phyloP scores from a whole-genome alignment of 2,113 vertebrate species.

The Melanerpes formicivorus region DNA sequence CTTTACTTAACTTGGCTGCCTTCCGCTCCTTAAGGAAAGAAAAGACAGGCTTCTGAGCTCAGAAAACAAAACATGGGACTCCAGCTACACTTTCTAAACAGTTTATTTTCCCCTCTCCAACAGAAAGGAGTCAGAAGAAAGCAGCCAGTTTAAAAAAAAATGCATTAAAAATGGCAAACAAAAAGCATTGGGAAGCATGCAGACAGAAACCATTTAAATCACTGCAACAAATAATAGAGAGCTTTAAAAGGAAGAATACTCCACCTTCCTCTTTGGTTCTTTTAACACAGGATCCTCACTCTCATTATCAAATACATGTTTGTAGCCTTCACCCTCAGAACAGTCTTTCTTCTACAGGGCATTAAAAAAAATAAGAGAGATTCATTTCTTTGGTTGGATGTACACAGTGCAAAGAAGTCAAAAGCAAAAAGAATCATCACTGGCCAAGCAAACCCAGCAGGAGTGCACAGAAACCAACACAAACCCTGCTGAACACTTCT shows the following conservation, averaged over 20 bases:
- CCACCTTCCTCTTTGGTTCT: slow-evolving; percentile 73
- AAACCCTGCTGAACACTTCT: neutral
- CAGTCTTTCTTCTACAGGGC: slow-evolving; percentile 53
- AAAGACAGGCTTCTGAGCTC: slow-evolving; percentile 28
- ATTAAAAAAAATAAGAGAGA: neutral
- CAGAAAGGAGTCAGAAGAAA: neutral
- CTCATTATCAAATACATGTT: slow-evolving; percentile 50
- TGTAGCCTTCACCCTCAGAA: slow-evolving; percentile 35
- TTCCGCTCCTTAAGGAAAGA: slow-evolving; percentile 87
- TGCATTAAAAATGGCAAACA: neutral
- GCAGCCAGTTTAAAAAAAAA: neutral
- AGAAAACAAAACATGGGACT: neutral
- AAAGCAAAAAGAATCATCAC: neutral
- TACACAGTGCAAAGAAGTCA: neutral
- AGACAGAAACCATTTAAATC: neutral
- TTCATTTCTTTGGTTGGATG: neutral
- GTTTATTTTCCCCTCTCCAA: neutral
- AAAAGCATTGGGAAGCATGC: neutral
- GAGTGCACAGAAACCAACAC: neutral
- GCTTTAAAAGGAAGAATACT: neutral
- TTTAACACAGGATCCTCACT: slow-evolving; percentile 40
- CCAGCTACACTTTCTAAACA: neutral
- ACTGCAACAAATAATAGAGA: neutral
- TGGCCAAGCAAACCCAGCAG: neutral
- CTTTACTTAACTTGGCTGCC: slow-evolving; percentile 90